Conservation (phyloP, 2,888 invertebrate genomes). For the Flexamia atlantica region DNA sequence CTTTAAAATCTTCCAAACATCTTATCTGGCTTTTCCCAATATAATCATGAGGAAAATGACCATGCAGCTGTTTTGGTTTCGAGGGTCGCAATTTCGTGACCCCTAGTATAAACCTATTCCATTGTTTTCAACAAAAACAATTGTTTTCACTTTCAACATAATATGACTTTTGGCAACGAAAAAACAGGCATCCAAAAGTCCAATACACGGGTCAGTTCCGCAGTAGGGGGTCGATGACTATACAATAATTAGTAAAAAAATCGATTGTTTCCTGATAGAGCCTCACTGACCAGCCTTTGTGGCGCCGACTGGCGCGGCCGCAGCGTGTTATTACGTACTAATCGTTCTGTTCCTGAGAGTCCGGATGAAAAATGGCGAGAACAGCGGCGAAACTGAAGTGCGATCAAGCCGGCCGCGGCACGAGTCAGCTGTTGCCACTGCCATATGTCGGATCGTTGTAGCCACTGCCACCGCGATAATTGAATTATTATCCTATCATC, state of each 20-base stretch:
- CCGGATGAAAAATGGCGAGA: conserved; percentile 45
- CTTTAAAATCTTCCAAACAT: no score
- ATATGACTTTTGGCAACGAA: neutral
- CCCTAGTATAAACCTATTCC: no score
- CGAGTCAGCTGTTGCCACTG: conserved; percentile 49
- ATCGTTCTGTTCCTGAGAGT: neutral
- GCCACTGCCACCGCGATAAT: conserved; percentile 27
- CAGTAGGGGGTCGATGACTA: conserved; percentile 34
- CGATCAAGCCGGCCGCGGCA: conserved; percentile 48
- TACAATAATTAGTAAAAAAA: neutral
- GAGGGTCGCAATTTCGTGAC: no score
- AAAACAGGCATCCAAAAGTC: neutral
- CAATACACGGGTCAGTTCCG: conserved; percentile 44
- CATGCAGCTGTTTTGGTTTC: no score
- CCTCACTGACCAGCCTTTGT: conserved; percentile 21
- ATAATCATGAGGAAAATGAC: no score
- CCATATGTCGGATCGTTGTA: conserved; percentile 19
- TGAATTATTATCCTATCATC: conserved; percentile 31
- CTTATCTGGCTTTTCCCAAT: no score
- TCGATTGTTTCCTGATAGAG: conserved; percentile 6
- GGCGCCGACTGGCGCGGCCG: conserved; percentile 34
- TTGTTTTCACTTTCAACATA: no score
- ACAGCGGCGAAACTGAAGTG: conserved; percentile 26
- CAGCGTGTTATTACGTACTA: conserved; percentile 9
- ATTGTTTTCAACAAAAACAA: no score